A percentile compares a stretch with the other conserved stretches of the same genome.
phyloP scores from a whole-genome alignment of 1,140 invertebrate genomes.

The Brachionus rotundiformis region DNA sequence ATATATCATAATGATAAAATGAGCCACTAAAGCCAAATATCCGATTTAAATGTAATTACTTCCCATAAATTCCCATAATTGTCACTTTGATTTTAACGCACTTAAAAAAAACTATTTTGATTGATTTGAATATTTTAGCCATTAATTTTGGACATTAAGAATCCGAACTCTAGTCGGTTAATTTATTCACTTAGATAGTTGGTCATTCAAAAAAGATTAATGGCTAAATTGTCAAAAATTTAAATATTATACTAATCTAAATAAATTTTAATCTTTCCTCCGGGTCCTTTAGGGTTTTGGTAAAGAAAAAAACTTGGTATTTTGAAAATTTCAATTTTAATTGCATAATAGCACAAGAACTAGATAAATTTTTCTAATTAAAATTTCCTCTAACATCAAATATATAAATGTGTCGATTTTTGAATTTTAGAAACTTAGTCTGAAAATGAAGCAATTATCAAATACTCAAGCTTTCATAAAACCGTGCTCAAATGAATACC shows the following conservation, averaged over 20 bases:
- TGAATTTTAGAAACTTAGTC: neutral
- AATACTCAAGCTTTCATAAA: neutral
- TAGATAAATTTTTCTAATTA: neutral
- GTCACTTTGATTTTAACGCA: conserved; percentile 11
- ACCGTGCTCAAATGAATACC: neutral
- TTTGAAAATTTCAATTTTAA: neutral
- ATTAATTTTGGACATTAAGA: conserved; percentile 8
- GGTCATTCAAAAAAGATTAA: conserved; percentile 14
- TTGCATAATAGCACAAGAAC: conserved; percentile 13
- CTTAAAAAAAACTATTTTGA: neutral
- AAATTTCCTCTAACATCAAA: conserved; percentile 2
- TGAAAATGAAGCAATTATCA: neutral
- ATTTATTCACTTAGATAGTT: conserved; percentile 1
- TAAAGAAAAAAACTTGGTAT: neutral
- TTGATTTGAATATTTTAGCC: conserved; percentile 2
- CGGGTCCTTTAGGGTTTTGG: neutral
- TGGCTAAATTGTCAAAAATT: neutral
- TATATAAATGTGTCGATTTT: conserved; percentile 4
- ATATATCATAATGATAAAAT: neutral
- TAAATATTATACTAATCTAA: neutral
- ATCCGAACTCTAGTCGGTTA: conserved; percentile 5
- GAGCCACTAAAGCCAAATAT: neutral
- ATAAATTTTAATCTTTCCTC: neutral
- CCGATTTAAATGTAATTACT: neutral
- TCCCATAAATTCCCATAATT: neutral